Conservation (phyloP, 2,797 vertebrate genomes). For the Spinus olivaceus region DNA sequence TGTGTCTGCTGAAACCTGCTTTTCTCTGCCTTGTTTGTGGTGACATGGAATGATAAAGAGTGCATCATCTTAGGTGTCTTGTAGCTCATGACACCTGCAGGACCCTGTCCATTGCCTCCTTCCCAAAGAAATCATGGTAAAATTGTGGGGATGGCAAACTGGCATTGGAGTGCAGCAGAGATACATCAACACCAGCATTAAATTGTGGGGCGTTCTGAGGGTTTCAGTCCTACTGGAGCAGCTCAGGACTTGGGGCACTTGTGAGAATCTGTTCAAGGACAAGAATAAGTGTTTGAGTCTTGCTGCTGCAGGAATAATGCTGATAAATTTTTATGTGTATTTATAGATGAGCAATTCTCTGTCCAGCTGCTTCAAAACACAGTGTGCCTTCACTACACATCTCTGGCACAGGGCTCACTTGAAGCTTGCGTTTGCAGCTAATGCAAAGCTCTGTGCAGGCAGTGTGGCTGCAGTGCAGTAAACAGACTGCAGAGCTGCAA, state of each 20-base stretch:
- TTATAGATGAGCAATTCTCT: not conserved
- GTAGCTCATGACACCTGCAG: not conserved
- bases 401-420: not conserved
- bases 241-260: not conserved
- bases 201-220: not conserved
- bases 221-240: not conserved
- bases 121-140: not conserved
- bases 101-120: not conserved
- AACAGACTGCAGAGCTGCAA: not conserved
- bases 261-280: not conserved
- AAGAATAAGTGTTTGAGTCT: not conserved
- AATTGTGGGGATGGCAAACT: not conserved
- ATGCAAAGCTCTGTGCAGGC: not conserved
- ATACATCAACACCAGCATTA: not conserved
- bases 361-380: not conserved
- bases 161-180: not conserved
- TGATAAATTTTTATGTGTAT: not conserved
- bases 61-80: not conserved
- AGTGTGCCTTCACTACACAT: not conserved
- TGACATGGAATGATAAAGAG: not conserved
- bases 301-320: not conserved
- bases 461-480: not conserved
- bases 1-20: not conserved
- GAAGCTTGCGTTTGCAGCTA: not conserved
- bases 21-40: not conserved